These are phyloP conservation scores for Halocaridina rubra DNA, from an alignment of 2,888 invertebrate species.

Conservation along the genomic window DNA sequence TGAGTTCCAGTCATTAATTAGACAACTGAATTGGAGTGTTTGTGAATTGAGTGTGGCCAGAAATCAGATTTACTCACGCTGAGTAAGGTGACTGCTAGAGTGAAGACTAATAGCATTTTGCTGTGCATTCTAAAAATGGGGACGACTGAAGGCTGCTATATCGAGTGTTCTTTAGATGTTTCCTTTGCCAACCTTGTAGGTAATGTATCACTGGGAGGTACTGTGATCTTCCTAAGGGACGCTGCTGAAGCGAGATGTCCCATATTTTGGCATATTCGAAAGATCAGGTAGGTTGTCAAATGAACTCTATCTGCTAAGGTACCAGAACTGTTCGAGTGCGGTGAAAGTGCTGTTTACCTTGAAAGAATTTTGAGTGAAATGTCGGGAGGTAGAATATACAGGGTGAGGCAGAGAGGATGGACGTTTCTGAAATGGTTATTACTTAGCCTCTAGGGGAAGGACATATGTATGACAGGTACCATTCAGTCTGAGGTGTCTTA, in stretches of 20 bases:
- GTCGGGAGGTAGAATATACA: not conserved
- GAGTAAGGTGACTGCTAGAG: not conserved
- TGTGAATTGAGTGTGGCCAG: not conserved
- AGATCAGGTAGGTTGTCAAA: not conserved
- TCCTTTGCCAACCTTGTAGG: not conserved
- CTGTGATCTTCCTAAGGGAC: not conserved
- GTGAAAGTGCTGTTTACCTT: not conserved
- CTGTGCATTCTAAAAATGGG: not conserved
- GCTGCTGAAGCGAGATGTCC: not conserved
- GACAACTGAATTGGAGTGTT: not conserved
- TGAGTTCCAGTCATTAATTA: not conserved
- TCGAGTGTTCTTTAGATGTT: not conserved
- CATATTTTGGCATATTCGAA: not conserved
- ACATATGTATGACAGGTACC: no score
- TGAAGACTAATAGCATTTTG: not conserved
- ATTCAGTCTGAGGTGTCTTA: no score
- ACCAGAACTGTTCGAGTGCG: not conserved
- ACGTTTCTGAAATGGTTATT: no score
- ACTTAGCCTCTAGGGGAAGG: no score
- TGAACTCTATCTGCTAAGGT: not conserved
- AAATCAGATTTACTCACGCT: not conserved
- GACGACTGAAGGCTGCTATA: not conserved
- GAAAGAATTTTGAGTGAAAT: not conserved
- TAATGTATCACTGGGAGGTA: not conserved
- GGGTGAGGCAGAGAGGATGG: not conserved